Base-by-base conservation (phyloP, 1,140 invertebrate species). In the Tetramorium alpestre region DNA sequence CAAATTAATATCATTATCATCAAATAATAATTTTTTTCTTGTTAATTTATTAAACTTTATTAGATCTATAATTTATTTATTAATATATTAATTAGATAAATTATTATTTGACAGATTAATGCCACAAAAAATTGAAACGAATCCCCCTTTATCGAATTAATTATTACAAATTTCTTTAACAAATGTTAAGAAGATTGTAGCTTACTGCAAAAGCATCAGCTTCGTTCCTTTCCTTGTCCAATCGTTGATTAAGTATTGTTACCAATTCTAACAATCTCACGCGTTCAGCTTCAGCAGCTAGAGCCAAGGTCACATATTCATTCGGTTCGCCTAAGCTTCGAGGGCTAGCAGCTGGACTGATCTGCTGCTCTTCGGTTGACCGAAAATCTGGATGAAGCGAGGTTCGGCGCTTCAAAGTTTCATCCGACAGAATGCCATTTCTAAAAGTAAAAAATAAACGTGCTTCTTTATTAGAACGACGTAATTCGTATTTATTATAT, bases 271-370 rank as follows among this genome's bases (percentile, higher is more conserved):
- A 88, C 8, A 97, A 88, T 60, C 96, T 92, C 77, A 96, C 91
- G 65, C 96, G 95, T 89, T 97, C 96, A 47, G 95, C 95, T 93
- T 97, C 96, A 2, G 96, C 92, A 8, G 95, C 94, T 77, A 95
- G 91, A 28, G 95, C 87, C 51, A 96, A 88, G 47, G 94, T 93
- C 6, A 94, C 91, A 54, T 93, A 93, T 72, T 95, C 94, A 87
- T 94, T 93, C 11, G 93, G 89, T 67, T 93, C 88, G 51, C 70
- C 76, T 4, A 58, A 82, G 33, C 51, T 89, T 88, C 85, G 88
- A 8, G 56, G 38, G 28, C 56, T 90, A 28, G 18, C 51, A 0
- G 44, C 38, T 38, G 84, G 51, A 62, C 67, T 85, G 5, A 18
- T 33, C 5, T 80, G 22, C 7, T 25, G 60, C 3, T 54, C 72